phyloP scores from a whole-genome alignment of 2,888 invertebrate species.

The Flexamia atlantica region DNA sequence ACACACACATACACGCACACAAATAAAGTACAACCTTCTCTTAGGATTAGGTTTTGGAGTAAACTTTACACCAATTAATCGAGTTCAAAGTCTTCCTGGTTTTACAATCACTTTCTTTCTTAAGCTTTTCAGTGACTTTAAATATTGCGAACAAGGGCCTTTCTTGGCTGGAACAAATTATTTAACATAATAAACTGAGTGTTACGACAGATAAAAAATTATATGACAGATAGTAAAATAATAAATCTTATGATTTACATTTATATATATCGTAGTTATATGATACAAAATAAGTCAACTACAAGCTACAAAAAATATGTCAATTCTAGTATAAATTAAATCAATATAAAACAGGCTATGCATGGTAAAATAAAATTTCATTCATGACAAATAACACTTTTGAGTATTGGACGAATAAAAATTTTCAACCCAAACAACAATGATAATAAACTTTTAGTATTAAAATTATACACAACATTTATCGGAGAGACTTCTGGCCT shows the following conservation, averaged over 20 bases:
- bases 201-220: too few species aligned
- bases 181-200: neutral
- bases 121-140: neutral
- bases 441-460: neutral
- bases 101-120: neutral
- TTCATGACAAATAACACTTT: too few species aligned
- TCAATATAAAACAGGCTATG: too few species aligned
- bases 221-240: too few species aligned
- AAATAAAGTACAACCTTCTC: conserved; percentile 30
- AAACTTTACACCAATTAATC: neutral
- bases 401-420: neutral
- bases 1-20: too few species aligned
- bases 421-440: neutral
- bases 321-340: too few species aligned
- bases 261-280: too few species aligned
- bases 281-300: too few species aligned
- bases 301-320: neutral
- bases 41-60: neutral
- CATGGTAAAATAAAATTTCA: too few species aligned
- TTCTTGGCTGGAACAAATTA: conserved; percentile 14
- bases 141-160: neutral
- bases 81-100: neutral
- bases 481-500: neutral
- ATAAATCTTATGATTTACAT: too few species aligned
- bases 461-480: conserved; percentile 2